A percentile compares a stretch with the other conserved stretches of the same genome.
Evolutionary conservation across 2,888 invertebrate genomes (phyloP).

Genomic region (Zygaena filipendulae): DNA sequence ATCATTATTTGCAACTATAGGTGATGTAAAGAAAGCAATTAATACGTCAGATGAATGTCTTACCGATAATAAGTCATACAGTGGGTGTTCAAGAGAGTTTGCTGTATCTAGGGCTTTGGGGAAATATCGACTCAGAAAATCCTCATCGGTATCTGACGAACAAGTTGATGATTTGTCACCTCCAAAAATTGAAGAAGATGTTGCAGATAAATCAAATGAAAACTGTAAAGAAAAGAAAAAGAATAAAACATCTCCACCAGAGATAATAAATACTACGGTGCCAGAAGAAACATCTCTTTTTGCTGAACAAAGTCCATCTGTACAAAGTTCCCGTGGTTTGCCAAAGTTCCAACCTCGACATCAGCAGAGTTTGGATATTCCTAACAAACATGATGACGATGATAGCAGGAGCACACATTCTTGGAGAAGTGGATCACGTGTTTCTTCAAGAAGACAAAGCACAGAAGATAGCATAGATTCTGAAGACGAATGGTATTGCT

Average conservation of each 20-base stretch:
- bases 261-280: conserved; percentile 40
- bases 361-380: conserved; percentile 85
- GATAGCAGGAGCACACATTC: conserved; percentile 90
- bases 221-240: conserved; percentile 36
- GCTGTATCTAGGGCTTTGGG: conserved; percentile 85
- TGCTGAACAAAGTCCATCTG: conserved; percentile 74
- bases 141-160: conserved; percentile 77
- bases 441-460: conserved; percentile 88
- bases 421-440: conserved; percentile 85
- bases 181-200: conserved; percentile 36
- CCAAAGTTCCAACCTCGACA: conserved; percentile 74
- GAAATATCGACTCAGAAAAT: conserved; percentile 80
- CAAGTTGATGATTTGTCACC: conserved; percentile 65
- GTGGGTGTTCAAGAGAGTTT: conserved; percentile 82
- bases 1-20: conserved; percentile 78
- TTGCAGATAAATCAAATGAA: conserved; percentile 29
- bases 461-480: conserved; percentile 94
- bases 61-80: conserved; percentile 65
- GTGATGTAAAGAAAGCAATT: conserved; percentile 75
- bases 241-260: conserved; percentile 42
- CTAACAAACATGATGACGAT: conserved; percentile 81
- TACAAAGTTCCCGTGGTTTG: conserved; percentile 68
- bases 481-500: conserved; percentile 94
- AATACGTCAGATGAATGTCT: conserved; percentile 70
- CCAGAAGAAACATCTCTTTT: conserved; percentile 61